These are phyloP conservation scores for Drosophila tripunctata DNA, from an alignment of 2,888 invertebrate species.

Conservation along the genomic window DNA sequence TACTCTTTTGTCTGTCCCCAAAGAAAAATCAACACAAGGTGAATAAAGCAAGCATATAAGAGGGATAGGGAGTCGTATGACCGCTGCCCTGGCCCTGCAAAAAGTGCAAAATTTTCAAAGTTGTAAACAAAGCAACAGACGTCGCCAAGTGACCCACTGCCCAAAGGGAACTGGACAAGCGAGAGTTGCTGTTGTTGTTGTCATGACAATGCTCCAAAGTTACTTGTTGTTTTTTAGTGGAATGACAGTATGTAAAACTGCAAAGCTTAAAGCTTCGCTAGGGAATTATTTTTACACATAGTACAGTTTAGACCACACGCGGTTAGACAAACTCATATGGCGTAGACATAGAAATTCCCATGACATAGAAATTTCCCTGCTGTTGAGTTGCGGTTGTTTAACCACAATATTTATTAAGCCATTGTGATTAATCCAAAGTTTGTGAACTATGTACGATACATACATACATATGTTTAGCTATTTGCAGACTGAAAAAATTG, in stretches of 20 bases:
- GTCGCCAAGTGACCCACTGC: conserved; percentile 7
- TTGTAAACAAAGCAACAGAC: conserved; percentile 28
- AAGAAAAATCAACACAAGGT: conserved; percentile 21
- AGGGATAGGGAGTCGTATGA: no score
- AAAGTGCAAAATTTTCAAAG: conserved; percentile 43
- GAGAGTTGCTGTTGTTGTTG: conserved; percentile 2
- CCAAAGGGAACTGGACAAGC: conserved; percentile 9
- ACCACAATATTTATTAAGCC: background rate
- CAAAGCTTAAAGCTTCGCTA: background rate
- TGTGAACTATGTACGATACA: no score
- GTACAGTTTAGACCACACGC: background rate
- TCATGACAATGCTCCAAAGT: background rate
- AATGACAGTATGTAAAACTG: no score
- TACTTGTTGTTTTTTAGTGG: no score
- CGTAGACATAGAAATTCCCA: background rate
- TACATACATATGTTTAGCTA: no score
- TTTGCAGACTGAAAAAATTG: no score
- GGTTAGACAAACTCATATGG: background rate
- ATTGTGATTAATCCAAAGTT: background rate
- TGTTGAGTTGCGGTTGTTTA: background rate
- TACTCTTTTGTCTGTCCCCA: background rate
- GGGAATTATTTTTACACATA: background rate
- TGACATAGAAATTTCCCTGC: background rate
- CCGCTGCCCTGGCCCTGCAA: no score
- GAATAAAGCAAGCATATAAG: conserved; percentile 7